Percentiles rank a stretch among this genome's conserved stretches.
Conservation (phyloP, 2,888 invertebrate genomes). For the Toxonevra muliebris region DNA sequence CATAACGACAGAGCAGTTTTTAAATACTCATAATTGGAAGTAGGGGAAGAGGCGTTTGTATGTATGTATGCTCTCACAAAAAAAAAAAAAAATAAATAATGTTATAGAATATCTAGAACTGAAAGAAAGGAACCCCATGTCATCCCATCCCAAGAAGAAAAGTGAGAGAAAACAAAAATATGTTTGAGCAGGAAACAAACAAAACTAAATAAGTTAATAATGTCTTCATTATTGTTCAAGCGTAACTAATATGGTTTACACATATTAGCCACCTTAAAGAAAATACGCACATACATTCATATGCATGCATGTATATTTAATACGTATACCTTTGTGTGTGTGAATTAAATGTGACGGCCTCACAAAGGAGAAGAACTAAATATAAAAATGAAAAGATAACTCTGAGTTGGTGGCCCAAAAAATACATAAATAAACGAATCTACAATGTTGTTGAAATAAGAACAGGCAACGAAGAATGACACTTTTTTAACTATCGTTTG, state of each 20-base stretch:
- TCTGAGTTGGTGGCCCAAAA: not conserved
- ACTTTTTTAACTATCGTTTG: slow-evolving; percentile 27
- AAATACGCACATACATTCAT: slow-evolving; percentile 17
- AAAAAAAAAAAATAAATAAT: too few species aligned
- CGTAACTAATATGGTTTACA: slow-evolving; percentile 62
- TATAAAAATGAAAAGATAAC: slow-evolving; percentile 4
- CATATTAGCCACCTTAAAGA: slow-evolving; percentile 56
- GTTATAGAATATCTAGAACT: too few species aligned
- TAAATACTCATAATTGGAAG: too few species aligned
- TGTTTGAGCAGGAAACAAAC: slow-evolving; percentile 33
- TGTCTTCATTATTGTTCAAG: slow-evolving; percentile 62
- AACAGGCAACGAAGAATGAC: not conserved
- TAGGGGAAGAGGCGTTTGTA: too few species aligned
- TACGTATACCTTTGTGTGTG: not conserved
- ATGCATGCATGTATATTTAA: slow-evolving; percentile 1
- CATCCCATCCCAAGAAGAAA: not conserved
- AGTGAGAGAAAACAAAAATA: not conserved
- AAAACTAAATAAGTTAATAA: slow-evolving; percentile 57
- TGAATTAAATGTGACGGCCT: not conserved
- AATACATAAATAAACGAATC: too few species aligned
- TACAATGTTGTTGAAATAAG: too few species aligned
- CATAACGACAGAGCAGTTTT: too few species aligned
- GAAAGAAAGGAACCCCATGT: not conserved
- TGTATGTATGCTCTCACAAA: too few species aligned
- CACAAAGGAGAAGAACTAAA: not conserved